Conservation (phyloP, 2,113 vertebrate genomes). For the Percopsis transmontana region DNA sequence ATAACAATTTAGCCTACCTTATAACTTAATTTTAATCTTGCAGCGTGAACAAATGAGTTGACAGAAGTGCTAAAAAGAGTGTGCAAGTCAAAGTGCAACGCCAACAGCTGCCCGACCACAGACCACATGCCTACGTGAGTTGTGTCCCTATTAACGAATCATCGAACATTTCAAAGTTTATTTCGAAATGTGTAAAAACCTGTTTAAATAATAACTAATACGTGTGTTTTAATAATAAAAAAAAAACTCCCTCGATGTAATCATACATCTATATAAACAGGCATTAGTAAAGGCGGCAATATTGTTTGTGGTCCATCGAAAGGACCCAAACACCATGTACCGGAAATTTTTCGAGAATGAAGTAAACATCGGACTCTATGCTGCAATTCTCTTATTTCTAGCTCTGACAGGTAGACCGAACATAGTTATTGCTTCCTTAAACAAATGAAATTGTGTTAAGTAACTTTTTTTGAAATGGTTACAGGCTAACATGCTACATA, state of each 20-base stretch:
- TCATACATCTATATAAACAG: constrained; percentile 16
- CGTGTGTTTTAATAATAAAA: too few relatives aligned
- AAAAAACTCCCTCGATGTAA: too few relatives aligned
- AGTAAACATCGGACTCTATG: constrained; percentile 58
- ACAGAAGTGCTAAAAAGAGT: neutral
- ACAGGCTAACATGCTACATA: neutral
- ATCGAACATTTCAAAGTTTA: too few relatives aligned
- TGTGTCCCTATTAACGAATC: too few relatives aligned
- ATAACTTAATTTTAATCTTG: neutral
- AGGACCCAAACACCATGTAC: constrained; percentile 63
- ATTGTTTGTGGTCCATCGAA: neutral
- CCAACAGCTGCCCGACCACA: constrained; percentile 25
- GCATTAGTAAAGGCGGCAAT: constrained; percentile 43
- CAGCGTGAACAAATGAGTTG: neutral
- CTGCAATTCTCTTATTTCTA: constrained; percentile 14
- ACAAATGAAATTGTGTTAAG: too few relatives aligned
- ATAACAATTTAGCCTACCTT: constrained; percentile 43
- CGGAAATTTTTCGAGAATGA: constrained; percentile 56
- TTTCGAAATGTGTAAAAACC: too few relatives aligned
- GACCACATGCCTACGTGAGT: constrained; percentile 11
- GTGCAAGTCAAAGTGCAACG: constrained; percentile 20
- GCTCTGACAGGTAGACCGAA: constrained; percentile 50
- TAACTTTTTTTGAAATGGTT: neutral
- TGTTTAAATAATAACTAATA: too few relatives aligned
- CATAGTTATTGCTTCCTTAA: neutral